These are phyloP conservation scores for Pollenia angustigena DNA, from an alignment of 2,888 invertebrate species.

Conservation along the genomic window DNA sequence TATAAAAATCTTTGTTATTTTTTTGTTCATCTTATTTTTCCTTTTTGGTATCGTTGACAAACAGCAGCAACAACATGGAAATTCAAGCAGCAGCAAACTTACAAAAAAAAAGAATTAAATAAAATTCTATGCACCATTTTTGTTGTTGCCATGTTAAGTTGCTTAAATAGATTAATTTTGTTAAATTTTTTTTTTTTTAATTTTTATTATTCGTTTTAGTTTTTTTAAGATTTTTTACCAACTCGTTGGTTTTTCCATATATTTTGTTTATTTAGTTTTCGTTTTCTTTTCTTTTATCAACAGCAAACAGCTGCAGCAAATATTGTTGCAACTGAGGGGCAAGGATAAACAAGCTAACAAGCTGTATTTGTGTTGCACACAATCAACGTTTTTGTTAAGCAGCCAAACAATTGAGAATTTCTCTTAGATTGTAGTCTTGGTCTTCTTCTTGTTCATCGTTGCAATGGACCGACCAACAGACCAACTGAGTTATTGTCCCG, in stretches of 20 bases:
- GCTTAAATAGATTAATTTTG: conserved; percentile 67
- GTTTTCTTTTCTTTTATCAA: conserved; percentile 40
- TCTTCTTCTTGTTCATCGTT: not conserved
- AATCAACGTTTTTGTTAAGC: conserved; percentile 66
- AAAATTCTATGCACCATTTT: conserved; percentile 48
- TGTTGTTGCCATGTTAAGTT: conserved; percentile 65
- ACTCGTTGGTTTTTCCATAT: not conserved
- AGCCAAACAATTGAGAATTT: conserved; percentile 66
- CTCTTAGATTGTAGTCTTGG: not conserved
- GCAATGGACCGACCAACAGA: conserved; percentile 35
- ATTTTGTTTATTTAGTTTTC: conserved; percentile 57
- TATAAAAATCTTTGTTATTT: conserved; percentile 54
- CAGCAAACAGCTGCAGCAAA: conserved; percentile 55
- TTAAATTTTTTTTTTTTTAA: conserved; percentile 42
- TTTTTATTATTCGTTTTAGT: not conserved
- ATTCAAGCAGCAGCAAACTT: conserved; percentile 25
- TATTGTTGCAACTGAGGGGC: conserved; percentile 38
- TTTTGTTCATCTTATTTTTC: conserved; percentile 5
- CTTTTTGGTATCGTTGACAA: conserved; percentile 62
- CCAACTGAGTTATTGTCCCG: conserved; percentile 20
- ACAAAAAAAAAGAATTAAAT: not conserved
- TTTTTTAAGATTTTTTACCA: not conserved
- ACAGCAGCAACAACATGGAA: conserved; percentile 59
- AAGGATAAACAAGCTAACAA: conserved; percentile 63
- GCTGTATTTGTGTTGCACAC: conserved; percentile 60